Evolutionary conservation across 2,888 invertebrate genomes (phyloP).

Genomic region (Noctua pronuba): DNA sequence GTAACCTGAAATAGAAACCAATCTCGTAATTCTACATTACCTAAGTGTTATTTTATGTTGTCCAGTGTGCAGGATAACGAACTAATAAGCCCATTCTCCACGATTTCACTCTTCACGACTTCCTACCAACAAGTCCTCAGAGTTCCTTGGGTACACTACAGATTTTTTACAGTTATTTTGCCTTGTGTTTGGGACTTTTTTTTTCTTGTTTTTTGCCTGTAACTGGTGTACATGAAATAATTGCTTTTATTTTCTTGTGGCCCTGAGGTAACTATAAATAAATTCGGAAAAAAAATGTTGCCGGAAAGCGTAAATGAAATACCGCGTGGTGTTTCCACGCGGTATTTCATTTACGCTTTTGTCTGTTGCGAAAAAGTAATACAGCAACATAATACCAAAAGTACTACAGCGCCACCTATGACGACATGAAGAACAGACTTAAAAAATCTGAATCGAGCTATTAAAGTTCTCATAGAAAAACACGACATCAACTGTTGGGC

Average conservation of each 20-base stretch:
- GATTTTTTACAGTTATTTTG: background rate
- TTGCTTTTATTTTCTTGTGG: background rate
- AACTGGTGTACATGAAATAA: background rate
- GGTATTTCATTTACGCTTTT: background rate
- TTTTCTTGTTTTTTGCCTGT: background rate
- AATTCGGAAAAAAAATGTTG: background rate
- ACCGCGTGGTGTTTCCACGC: too few species aligned
- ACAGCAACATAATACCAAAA: background rate
- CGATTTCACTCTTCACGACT: background rate
- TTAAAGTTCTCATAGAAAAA: too few species aligned
- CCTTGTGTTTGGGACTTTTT: background rate
- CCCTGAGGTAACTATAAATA: background rate
- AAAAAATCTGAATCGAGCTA: background rate
- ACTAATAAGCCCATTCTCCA: background rate
- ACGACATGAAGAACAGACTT: background rate
- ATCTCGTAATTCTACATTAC: background rate
- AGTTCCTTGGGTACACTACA: too few species aligned
- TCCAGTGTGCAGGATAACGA: background rate
- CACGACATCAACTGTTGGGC: background rate
- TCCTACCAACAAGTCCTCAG: background rate
- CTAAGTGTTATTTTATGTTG: background rate
- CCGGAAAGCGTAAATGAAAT: too few species aligned
- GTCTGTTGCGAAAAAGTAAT: background rate
- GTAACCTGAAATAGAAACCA: constrained; percentile 48
- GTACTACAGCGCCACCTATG: background rate